Percentiles rank a stretch among this genome's conserved stretches.
phyloP scores from a whole-genome alignment of 2,888 invertebrate species.

The Agrypnus murinus region DNA sequence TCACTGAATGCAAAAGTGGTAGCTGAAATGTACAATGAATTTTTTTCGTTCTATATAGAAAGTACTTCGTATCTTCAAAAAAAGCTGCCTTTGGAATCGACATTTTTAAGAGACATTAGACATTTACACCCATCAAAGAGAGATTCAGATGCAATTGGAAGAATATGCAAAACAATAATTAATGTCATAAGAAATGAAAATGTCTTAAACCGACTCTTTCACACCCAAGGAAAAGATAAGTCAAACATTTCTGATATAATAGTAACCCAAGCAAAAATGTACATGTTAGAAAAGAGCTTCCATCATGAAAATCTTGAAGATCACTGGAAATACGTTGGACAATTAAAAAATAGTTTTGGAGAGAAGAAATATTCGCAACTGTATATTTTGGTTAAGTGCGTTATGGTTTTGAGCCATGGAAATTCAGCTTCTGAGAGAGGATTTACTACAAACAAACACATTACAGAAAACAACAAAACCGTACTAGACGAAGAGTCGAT shows the following conservation, averaged over 20 bases:
- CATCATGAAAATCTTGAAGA: constrained; percentile 26
- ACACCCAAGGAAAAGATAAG: constrained; percentile 44
- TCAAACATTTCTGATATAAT: constrained; percentile 32
- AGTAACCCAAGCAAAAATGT: constrained; percentile 40
- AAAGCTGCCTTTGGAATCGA: constrained; percentile 35
- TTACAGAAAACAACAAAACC: constrained; percentile 26
- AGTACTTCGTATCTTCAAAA: constrained; percentile 38
- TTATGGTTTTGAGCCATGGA: constrained; percentile 40
- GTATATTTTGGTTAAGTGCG: constrained; percentile 34
- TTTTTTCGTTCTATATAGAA: constrained; percentile 42
- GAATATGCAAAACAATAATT: constrained; percentile 27
- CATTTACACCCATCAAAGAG: constrained; percentile 33
- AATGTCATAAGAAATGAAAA: constrained; percentile 38
- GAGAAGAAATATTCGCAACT: constrained; percentile 42
- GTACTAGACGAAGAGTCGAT: constrained; percentile 23
- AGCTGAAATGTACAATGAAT: constrained; percentile 35
- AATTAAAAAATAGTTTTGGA: constrained; percentile 32
- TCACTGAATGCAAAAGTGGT: constrained; percentile 31
- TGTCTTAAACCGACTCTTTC: constrained; percentile 43
- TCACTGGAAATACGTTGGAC: constrained; percentile 37
- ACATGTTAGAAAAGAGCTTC: constrained; percentile 34
- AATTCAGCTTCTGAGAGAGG: constrained; percentile 31
- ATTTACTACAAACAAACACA: not conserved
- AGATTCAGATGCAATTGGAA: constrained; percentile 32
- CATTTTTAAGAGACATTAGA: constrained; percentile 39